Percentiles rank a stretch among this genome's conserved stretches.
Conservation (phyloP, 92 coral and sea anemone species). For the Umimayanthus kanabou region DNA sequence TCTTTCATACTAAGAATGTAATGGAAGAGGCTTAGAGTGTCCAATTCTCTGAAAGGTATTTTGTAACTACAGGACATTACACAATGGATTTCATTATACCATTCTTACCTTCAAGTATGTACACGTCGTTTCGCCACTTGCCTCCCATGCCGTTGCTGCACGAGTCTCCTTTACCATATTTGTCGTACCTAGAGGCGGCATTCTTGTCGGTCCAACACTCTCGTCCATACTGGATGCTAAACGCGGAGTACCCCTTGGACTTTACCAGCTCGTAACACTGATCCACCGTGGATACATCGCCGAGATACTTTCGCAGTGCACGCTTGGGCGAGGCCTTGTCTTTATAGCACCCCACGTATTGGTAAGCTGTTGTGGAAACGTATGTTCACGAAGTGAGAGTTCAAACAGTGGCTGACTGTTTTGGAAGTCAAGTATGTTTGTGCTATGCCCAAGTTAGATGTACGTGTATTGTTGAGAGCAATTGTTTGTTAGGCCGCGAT, state of each 20-base stretch:
- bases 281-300: neutral
- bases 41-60: too few relatives aligned
- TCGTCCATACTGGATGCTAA: neutral
- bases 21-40: too few relatives aligned
- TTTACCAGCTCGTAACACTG: neutral
- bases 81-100: too few relatives aligned
- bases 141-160: constrained; percentile 4
- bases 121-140: neutral
- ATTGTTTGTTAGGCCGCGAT: too few relatives aligned
- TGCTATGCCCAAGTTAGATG: too few relatives aligned
- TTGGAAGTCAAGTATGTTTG: too few relatives aligned
- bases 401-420: neutral
- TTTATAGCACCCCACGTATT: neutral
- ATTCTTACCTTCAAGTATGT: neutral
- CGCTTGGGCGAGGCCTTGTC: neutral
- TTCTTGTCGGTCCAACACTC: neutral
- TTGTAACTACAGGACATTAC: too few relatives aligned
- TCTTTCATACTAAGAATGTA: too few relatives aligned
- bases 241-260: neutral
- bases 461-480: too few relatives aligned
- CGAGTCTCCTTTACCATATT: neutral
- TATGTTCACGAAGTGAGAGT: neutral
- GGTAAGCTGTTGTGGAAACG: neutral
- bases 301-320: neutral
- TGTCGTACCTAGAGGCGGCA: neutral